Conservation (phyloP, 2,797 vertebrate genomes). For the Sparus aurata region DNA sequence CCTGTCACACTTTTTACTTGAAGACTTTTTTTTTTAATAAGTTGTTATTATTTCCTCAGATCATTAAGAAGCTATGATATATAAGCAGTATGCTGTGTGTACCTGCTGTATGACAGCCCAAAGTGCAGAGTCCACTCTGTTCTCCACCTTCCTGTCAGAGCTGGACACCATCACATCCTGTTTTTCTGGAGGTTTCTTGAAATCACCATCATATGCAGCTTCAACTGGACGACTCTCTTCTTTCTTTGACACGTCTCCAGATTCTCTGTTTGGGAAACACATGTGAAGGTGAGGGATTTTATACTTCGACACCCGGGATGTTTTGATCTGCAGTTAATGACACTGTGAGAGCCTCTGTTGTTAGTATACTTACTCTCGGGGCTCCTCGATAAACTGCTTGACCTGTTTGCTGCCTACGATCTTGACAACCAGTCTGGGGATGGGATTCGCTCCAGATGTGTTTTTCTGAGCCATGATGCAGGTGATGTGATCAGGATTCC, state of each 20-base stretch:
- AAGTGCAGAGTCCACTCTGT: neutral
- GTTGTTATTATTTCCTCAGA: too few species aligned
- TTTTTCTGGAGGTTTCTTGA: neutral
- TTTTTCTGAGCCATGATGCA: conserved; percentile 54
- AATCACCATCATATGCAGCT: neutral
- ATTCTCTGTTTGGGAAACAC: conserved; percentile 2
- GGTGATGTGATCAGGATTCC: conserved; percentile 19
- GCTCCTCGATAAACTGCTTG: conserved; percentile 71
- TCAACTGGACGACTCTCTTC: neutral
- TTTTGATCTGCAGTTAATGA: too few species aligned
- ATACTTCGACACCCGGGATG: neutral
- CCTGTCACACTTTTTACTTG: too few species aligned
- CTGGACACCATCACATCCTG: neutral
- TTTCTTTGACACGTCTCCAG: neutral
- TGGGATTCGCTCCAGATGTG: conserved; percentile 28
- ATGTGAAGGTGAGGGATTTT: neutral
- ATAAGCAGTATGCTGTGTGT: neutral
- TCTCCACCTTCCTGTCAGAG: neutral
- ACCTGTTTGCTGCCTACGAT: conserved; percentile 82
- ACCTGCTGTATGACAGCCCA: conserved; percentile 34
- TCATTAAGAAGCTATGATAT: too few species aligned
- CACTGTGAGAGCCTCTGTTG: neutral
- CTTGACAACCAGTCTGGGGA: conserved; percentile 79
- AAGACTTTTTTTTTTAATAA: too few species aligned
- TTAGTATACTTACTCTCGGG: conserved; percentile 65